phyloP scores from a whole-genome alignment of 2,888 invertebrate species.

The Exephanes ischioxanthus region DNA sequence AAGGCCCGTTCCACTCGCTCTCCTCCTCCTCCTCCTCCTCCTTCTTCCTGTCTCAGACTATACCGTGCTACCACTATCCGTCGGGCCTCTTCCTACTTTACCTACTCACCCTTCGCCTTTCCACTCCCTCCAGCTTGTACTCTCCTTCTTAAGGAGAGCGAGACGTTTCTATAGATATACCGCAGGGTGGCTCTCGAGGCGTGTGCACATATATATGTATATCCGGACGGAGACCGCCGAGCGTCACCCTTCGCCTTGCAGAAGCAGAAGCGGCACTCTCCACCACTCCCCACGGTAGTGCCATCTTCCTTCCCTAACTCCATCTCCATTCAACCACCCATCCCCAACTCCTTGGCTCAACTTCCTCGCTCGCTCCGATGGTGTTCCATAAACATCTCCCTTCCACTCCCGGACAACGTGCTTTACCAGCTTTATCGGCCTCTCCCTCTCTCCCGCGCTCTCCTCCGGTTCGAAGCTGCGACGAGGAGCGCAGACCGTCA shows the following conservation, averaged over 20 bases:
- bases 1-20: constrained; percentile 67
- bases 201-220: constrained; percentile 35
- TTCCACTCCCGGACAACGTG: constrained; percentile 39
- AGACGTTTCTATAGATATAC: constrained; percentile 9
- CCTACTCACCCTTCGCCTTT: constrained; percentile 55
- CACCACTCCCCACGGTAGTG: constrained; percentile 30
- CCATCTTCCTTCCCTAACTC: constrained; percentile 57
- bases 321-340: constrained; percentile 45
- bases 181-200: constrained; percentile 51
- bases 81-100: constrained; percentile 60
- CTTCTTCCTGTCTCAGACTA: constrained; percentile 64
- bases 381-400: constrained; percentile 48
- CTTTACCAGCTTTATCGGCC: constrained; percentile 55
- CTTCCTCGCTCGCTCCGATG: constrained; percentile 24
- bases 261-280: constrained; percentile 47
- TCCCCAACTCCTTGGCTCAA: constrained; percentile 9
- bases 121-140: constrained; percentile 41
- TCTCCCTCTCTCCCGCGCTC: neutral
- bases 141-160: constrained; percentile 36
- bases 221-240: constrained; percentile 42
- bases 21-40: constrained; percentile 56
- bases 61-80: constrained; percentile 55
- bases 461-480: constrained; percentile 50
- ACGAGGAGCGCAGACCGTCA: constrained; percentile 54
- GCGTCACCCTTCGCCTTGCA: constrained; percentile 31